Base-by-base conservation (phyloP, 2,888 invertebrate genomes). In the Cheiracanthium punctorium region DNA sequence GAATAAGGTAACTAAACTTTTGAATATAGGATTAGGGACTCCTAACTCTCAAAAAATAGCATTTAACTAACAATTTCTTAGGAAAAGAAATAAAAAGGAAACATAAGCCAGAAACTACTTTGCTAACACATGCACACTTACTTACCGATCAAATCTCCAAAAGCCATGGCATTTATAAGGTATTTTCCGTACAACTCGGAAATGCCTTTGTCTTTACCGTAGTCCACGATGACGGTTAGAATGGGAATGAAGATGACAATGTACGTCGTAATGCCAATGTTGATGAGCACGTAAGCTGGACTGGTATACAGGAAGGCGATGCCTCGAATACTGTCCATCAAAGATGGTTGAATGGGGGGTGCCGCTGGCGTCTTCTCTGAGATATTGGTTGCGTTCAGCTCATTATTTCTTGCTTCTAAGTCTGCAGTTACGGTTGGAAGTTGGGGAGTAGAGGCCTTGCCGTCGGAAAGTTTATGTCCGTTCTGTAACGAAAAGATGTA, bases 71-170 rank as follows among this genome's bases (percentile, higher is more conserved):
- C n/a, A n/a, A n/a, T n/a, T n/a, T n/a, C n/a, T n/a, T n/a, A n/a
- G n/a, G n/a, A n/a, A n/a, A n/a, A n/a, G n/a, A n/a, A n/a, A n/a
- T n/a, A n/a, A n/a, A n/a, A n/a, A n/a, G n/a, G n/a, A n/a, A n/a
- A n/a, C n/a, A n/a, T n/a, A n/a, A n/a, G n/a, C n/a, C n/a, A n/a
- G n/a, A n/a, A n/a, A n/a, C n/a, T n/a, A n/a, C n/a, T n/a, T n/a
- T n/a, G n/a, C n/a, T n/a, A n/a, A n/a, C n/a, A n/a, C n/a, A n/a
- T n/a, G n/a, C n/a, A n/a, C n/a, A 14, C 7, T 12, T 29, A 67
- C 37, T 67, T 70, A 82, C 85, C 85, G 24, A 75, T 65, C 69
- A 85, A 79, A 64, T 85, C 85, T 0, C 80, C 85, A 17, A 85
- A 12, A 17, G 85, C 80, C 64, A 85, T 30, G 10, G 80, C 48